A percentile compares a stretch with the other conserved stretches of the same genome.
phyloP scores from a whole-genome alignment of 2,113 vertebrate species.

The Promerops cafer region DNA sequence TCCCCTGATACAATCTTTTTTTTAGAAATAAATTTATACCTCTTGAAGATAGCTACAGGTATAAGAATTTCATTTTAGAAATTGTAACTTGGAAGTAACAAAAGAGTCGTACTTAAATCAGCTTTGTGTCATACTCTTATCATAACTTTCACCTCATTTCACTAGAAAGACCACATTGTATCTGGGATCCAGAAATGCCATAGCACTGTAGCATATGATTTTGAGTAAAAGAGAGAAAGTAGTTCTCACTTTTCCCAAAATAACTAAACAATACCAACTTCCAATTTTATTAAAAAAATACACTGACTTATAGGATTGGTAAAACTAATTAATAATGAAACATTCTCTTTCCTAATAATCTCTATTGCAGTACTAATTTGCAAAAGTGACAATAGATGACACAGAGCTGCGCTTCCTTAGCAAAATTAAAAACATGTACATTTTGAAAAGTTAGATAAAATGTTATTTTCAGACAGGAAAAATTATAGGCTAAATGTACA shows the following conservation, averaged over 20 bases:
- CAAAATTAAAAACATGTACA: accelerated
- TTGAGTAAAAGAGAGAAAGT: neutral
- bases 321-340: neutral
- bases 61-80: neutral
- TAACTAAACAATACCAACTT: neutral
- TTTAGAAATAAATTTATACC: neutral
- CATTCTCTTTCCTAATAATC: neutral
- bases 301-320: neutral
- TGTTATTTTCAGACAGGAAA: neutral
- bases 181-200: neutral
- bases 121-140: neutral
- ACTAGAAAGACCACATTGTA: neutral
- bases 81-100: neutral
- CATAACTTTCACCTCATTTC: neutral
- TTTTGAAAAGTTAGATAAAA: neutral
- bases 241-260: neutral
- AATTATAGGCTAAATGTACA: neutral
- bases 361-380: neutral
- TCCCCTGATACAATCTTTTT: neutral
- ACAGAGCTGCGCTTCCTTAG: neutral
- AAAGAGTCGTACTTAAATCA: neutral
- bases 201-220: neutral
- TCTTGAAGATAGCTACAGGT: neutral
- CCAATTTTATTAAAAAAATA: neutral
- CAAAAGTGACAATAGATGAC: neutral